Evolutionary conservation across 2,888 invertebrate species (phyloP), one percentile per base, ranked within the genome.

Genomic region (Lasioglossum vierecki): DNA sequence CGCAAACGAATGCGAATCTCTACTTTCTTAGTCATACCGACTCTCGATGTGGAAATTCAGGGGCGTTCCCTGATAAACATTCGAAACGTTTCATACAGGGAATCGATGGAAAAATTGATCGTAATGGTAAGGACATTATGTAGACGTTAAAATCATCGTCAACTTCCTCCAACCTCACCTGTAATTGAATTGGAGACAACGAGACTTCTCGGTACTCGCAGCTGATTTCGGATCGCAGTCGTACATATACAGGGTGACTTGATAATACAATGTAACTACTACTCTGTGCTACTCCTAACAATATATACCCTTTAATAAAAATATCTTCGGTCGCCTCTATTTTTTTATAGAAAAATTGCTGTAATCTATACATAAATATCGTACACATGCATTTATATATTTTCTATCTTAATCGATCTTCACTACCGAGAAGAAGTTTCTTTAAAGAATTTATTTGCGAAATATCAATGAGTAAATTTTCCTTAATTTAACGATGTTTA

Each of bases 141-240:
- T 53, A 22, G 35, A n/a, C 11, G 30, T 9, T 81, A 26, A 79
- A 82, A 76, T 68, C 49, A 79, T 79, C 60, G 49, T 22, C 49
- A 72, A 30, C 68, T 73, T 70, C 46, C 35, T 44, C n/a, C 8
- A n/a, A 41, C 35, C 39, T 57, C 57, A 44, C 30, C 6, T 35
- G 8, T 18, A 35, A 18, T 22, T 78, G 13, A 44, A 72, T 78
- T 15, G 39, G 72, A 57, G 60, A 60, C 44, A 70, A 68, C 75
- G 57, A 78, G 39, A 81, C 75, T 53, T 77, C 68, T 60, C 60
- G 71, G 41, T 79, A 79, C 72, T 85, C 74, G 85, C 78, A 86
- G 85, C 78, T 86, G 81, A 81, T 84, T 86, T 86, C 76, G 75
- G 80, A 85, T 84, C 41, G 75, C 57, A 78, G 63, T 75, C 35